These are phyloP conservation scores for Eugnorisma glareosa DNA, from an alignment of 2,888 invertebrate genomes.

Conservation along the genomic window DNA sequence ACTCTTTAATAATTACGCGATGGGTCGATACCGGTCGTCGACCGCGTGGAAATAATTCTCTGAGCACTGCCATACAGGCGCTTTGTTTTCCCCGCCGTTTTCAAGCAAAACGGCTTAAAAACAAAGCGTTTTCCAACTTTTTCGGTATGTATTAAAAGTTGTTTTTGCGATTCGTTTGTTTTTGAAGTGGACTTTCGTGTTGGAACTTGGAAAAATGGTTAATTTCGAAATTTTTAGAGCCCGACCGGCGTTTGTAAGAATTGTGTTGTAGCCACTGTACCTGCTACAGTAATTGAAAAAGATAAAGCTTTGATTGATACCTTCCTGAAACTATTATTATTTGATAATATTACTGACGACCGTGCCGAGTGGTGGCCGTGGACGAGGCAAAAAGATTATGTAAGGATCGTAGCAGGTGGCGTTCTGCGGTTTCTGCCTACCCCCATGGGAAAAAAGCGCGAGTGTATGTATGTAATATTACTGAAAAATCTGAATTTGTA, in stretches of 20 bases:
- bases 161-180: slow-evolving; percentile 43
- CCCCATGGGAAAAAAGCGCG: too few species aligned
- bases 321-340: neutral
- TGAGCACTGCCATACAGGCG: slow-evolving; percentile 50
- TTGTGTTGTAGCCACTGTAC: neutral
- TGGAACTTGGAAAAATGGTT: slow-evolving; percentile 6
- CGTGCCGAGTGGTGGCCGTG: too few species aligned
- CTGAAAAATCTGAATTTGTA: neutral
- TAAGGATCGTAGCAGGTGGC: too few species aligned
- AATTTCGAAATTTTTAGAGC: neutral
- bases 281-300: neutral
- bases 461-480: too few species aligned
- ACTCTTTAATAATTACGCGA: slow-evolving; percentile 76
- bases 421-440: too few species aligned
- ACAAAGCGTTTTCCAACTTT: slow-evolving; percentile 49
- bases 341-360: neutral
- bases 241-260: neutral
- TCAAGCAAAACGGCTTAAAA: slow-evolving; percentile 50
- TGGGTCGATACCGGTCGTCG: slow-evolving; percentile 71
- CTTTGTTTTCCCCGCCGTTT: slow-evolving; percentile 54
- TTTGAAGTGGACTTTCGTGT: slow-evolving; percentile 32
- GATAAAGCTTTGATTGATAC: neutral
- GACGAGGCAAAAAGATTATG: too few species aligned
- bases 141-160: slow-evolving; percentile 43
- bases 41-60: slow-evolving; percentile 69